Evolutionary conservation across 2,888 invertebrate genomes (phyloP), one percentile per base, ranked within the genome.

Genomic region (Cheilosia grossa): DNA sequence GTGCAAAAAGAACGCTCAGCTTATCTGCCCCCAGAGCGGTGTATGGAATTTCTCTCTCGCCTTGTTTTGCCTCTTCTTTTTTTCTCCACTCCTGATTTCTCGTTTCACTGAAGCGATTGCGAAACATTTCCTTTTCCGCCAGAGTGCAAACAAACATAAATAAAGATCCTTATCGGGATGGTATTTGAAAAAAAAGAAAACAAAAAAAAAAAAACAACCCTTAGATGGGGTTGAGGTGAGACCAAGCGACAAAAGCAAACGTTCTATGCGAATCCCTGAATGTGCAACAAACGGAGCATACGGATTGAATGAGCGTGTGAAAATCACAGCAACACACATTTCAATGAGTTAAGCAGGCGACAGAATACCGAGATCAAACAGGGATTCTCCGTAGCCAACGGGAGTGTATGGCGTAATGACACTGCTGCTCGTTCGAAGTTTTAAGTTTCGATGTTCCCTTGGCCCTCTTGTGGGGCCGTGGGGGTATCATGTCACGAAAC

Each of bases 101-200:
- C 53, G 79, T 67, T 78, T 63, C 63, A 67, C 33, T 79, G 72
- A 79, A 72, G 79, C 56, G 82, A 82, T 82, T 82, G 79, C 79
- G 73, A 79, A 79, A 79, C 79, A 79, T 79, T 82, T 82, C 67
- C 66, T 51, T 83, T 72, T 69, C 73, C 70, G 58, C 74, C 53
- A 61, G 74, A 80, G 64, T 80, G 79, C 83, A 83, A 83, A 80
- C 83, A 83, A 83, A 83, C 83, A 83, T 83, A 83, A 83, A 80
- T 80, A 83, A 83, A 64, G 83, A 83, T 83, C 58, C 59, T 80
- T 83, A 83, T 83, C 83, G 69, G 64, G 74, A 69, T 53, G 42
- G 30, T 67, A 79, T 58, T 21, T 7, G 19, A 33, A 27, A 30
- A 40, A 44, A 47, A 27, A 30, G n/a, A 44, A 47, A 27, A 30